Percentiles rank a stretch among this genome's conserved stretches.
phyloP scores from a whole-genome alignment of 2,797 vertebrate species.

The Distichodus sexfasciatus region DNA sequence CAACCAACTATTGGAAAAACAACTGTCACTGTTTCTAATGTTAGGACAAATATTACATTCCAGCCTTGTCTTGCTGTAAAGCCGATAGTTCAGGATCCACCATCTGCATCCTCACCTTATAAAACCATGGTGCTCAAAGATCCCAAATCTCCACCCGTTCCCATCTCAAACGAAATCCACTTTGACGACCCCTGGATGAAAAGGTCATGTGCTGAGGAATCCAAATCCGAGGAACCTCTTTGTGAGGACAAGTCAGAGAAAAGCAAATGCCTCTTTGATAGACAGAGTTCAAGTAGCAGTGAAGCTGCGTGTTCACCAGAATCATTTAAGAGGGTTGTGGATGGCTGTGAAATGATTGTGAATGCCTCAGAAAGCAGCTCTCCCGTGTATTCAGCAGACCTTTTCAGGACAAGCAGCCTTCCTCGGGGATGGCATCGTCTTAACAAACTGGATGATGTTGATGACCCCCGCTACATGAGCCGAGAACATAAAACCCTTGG shows the following conservation, averaged over 20 bases:
- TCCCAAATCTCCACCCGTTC: slow-evolving; percentile 57
- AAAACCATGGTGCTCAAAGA: slow-evolving; percentile 62
- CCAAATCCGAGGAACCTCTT: slow-evolving; percentile 54
- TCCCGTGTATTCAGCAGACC: slow-evolving; percentile 68
- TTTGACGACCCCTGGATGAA: slow-evolving; percentile 97
- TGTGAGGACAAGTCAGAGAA: slow-evolving; percentile 68
- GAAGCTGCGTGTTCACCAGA: slow-evolving; percentile 80
- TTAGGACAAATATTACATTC: slow-evolving; percentile 77
- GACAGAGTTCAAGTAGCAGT: slow-evolving; percentile 72
- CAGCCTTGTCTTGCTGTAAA: slow-evolving; percentile 83
- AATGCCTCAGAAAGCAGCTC: slow-evolving; percentile 66
- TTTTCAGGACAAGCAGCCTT: slow-evolving; percentile 81
- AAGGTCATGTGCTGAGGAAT: slow-evolving; percentile 74
- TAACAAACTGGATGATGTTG: slow-evolving; percentile 78
- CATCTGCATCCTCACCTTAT: slow-evolving; percentile 53
- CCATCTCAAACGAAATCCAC: slow-evolving; percentile 71
- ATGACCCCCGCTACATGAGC: slow-evolving; percentile 55
- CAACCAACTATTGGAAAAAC: slow-evolving; percentile 83
- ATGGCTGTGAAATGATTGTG: slow-evolving; percentile 85
- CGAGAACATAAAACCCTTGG: slow-evolving; percentile 66
- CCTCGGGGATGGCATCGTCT: slow-evolving; percentile 78
- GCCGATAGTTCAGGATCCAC: slow-evolving; percentile 76
- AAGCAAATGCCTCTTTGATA: slow-evolving; percentile 60
- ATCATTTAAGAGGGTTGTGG: slow-evolving; percentile 79
- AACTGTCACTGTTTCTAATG: slow-evolving; percentile 78